A percentile compares a stretch with the other conserved stretches of the same genome.
Conservation (phyloP, 2,797 vertebrate species). For the Platalea minor region DNA sequence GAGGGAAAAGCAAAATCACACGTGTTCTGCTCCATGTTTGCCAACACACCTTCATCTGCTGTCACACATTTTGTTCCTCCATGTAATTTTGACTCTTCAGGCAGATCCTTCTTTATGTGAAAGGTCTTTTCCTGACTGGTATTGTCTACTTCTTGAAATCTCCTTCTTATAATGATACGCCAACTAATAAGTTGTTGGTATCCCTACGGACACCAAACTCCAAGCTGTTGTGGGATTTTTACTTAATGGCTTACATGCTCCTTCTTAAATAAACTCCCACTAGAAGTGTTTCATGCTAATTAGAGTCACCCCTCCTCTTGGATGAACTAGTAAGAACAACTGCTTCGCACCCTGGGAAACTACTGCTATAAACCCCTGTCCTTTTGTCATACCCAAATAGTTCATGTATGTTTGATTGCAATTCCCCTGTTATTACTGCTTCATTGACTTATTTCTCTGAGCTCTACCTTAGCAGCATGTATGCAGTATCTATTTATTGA, state of each 20-base stretch:
- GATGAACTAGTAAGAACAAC: neutral
- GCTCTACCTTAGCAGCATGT: neutral
- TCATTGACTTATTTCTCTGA: neutral
- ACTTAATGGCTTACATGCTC: neutral
- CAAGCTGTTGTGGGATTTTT: neutral
- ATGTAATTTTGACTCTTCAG: neutral
- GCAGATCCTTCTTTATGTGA: neutral
- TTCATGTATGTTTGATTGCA: neutral
- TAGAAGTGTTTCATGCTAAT: neutral
- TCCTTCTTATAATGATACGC: neutral
- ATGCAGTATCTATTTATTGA: neutral
- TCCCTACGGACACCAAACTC: neutral
- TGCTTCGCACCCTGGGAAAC: neutral
- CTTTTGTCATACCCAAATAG: neutral
- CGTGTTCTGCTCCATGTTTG: neutral
- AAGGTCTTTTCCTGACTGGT: neutral
- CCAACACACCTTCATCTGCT: neutral
- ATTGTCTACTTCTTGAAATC: neutral
- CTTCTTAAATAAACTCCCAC: neutral
- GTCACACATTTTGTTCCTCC: neutral
- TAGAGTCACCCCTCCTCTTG: neutral
- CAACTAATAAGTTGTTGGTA: neutral
- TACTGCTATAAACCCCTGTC: neutral
- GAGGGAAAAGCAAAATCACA: neutral
- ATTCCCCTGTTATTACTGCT: neutral